Evolutionary conservation across 35 echinoderm and acorn worm species (phyloP), one percentile per base, ranked within the genome.

Genomic region (Heliocidaris tuberculata): DNA sequence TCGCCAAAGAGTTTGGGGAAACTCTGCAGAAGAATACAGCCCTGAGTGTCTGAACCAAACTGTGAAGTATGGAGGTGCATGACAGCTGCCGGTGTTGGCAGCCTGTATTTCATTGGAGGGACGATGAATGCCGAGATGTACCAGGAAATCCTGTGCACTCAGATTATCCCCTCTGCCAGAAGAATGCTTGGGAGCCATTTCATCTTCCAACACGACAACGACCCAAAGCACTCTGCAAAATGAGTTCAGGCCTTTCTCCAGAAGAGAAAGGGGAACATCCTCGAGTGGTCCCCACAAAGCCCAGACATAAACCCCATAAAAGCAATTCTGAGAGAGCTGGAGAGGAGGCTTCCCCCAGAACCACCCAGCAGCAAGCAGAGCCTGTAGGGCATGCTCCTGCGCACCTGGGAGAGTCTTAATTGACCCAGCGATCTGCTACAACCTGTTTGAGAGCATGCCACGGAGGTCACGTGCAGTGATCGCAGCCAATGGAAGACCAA

Each of bases 171-270:
- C 9, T 86, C 85, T 86, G 85, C 85, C 31, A 86, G 85, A 86
- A 86, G 85, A 86, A 27, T 86, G 93, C 93, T 31, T 32, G 35
- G 31, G 48, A 49, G 52, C 59, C 93, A 65, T 65, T 31, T 94
- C 29, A 94, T 65, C 30, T 94, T 94, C 48, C 93, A 94, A 54
- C 49, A 94, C 7, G 93, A 94, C 59, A 94, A 94, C 30, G 93
- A 47, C 21, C 93, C 11, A 0, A 47, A 47, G 35, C 93, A 94
- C 21, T 29, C 21, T 60, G 56, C 93, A 13, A 94, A 56, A 30
- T 9, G 0, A 31, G 9, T 47, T 70, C 48, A 60, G 59, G 59
- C 42, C 59, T 94, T 94, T 70, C 93, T 94, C 93, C 42, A 15
- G 30, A 32, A 85, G 16, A 15, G 85, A 32, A 70, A 15, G 42